Evolutionary conservation across 2,888 invertebrate species (phyloP).

Genomic region (Stramonita haemastoma): DNA sequence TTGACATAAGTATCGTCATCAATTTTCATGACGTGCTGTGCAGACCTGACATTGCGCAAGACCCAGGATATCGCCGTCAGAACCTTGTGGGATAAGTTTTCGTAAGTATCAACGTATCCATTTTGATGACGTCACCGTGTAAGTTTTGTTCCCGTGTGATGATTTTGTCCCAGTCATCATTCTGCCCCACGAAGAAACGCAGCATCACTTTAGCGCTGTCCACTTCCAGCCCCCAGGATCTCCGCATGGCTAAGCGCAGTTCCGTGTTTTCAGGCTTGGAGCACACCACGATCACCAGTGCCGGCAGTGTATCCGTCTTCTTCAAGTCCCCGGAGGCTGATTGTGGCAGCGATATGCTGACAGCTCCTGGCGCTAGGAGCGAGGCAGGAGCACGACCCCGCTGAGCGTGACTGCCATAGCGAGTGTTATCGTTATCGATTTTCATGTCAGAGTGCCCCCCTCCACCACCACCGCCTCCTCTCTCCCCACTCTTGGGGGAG

Average conservation of each 20-base stretch:
- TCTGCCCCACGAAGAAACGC: slow-evolving; percentile 51
- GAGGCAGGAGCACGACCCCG: background rate
- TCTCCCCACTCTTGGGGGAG: background rate
- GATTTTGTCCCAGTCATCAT: slow-evolving; percentile 49
- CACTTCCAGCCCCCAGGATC: slow-evolving; percentile 50
- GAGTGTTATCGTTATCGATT: slow-evolving; percentile 1
- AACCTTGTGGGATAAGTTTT: slow-evolving; percentile 54
- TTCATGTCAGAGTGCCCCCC: background rate
- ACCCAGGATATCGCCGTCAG: slow-evolving; percentile 51
- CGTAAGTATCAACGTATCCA: slow-evolving; percentile 54
- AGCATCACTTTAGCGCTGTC: slow-evolving; percentile 40
- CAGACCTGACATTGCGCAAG: slow-evolving; percentile 32
- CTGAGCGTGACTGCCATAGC: background rate
- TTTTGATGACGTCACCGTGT: slow-evolving; percentile 54
- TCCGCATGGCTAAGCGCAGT: slow-evolving; percentile 51
- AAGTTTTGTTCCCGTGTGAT: slow-evolving; percentile 48
- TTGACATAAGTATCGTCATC: slow-evolving; percentile 59
- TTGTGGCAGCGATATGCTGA: background rate
- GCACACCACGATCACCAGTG: slow-evolving; percentile 49
- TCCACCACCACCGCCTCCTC: background rate
- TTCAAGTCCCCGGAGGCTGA: background rate
- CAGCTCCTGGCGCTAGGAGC: background rate
- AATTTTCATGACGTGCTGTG: slow-evolving; percentile 55
- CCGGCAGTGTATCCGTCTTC: background rate
- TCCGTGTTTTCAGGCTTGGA: slow-evolving; percentile 52